These are phyloP conservation scores for Drosophila tripunctata DNA, from an alignment of 2,888 invertebrate genomes.

Conservation along the genomic window DNA sequence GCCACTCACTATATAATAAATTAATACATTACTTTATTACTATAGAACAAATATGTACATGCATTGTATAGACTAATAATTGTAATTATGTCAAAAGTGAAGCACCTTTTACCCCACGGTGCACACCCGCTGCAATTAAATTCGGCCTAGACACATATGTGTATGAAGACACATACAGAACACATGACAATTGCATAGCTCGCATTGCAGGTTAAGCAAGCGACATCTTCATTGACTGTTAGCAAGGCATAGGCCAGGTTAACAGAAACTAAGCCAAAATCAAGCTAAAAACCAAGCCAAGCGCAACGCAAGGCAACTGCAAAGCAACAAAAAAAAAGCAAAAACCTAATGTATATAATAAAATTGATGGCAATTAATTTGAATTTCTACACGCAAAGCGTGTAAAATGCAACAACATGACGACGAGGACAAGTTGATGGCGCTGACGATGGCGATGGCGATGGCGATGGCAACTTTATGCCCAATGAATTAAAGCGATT, in stretches of 20 bases:
- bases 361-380: slow-evolving; percentile 73
- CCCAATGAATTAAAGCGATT: slow-evolving; percentile 56
- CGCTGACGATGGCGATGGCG: slow-evolving; percentile 37
- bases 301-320: slow-evolving; percentile 57
- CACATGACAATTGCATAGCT: not conserved
- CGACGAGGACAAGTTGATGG: slow-evolving; percentile 54
- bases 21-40: no score
- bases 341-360: not conserved
- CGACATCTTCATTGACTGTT: slow-evolving; percentile 64
- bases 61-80: no score
- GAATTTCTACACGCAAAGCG: slow-evolving; percentile 78
- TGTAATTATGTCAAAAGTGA: no score
- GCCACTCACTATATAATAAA: no score
- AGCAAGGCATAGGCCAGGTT: slow-evolving; percentile 9
- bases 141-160: no score
- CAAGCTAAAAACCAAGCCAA: slow-evolving; percentile 45
- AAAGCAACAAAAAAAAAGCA: no score
- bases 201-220: slow-evolving; percentile 14
- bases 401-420: slow-evolving; percentile 68
- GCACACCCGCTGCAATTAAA: no score
- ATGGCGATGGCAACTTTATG: slow-evolving; percentile 50
- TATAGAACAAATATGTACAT: no score
- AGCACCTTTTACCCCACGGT: no score
- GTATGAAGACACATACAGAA: slow-evolving; percentile 5
- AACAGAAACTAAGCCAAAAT: slow-evolving; percentile 6